These are phyloP conservation scores for Tauraco erythrolophus DNA, from an alignment of 2,113 vertebrate species.

Conservation along the genomic window DNA sequence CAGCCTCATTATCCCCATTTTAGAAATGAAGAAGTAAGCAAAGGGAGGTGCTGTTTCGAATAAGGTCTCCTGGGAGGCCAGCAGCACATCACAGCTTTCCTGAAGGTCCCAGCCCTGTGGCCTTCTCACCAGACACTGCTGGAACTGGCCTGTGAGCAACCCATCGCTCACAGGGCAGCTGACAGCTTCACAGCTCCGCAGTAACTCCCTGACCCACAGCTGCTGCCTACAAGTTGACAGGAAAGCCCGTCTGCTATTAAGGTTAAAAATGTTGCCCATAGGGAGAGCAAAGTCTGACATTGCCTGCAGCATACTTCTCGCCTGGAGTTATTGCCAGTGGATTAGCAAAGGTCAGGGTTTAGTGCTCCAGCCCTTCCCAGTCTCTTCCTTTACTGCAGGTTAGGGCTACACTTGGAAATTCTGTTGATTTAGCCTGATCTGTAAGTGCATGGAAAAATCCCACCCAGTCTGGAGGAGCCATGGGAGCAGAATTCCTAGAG, in stretches of 20 bases:
- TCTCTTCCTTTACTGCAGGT: constrained; percentile 44
- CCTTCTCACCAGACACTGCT: background rate
- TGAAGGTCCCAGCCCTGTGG: background rate
- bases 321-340: constrained; percentile 31
- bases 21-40: background rate
- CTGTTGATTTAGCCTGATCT: constrained; percentile 35
- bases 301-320: constrained; percentile 26
- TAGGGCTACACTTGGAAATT: background rate
- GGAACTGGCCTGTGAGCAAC: background rate
- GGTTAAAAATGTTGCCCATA: constrained; percentile 8
- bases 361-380: constrained; percentile 62
- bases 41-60: background rate
- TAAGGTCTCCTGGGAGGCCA: background rate
- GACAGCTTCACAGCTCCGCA: background rate
- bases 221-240: constrained; percentile 15
- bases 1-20: constrained; percentile 21
- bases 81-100: background rate
- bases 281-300: constrained; percentile 38
- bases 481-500: constrained; percentile 42
- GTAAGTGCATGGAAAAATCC: constrained; percentile 28
- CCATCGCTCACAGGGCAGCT: background rate
- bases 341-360: constrained; percentile 63
- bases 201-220: background rate
- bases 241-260: background rate
- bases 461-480: constrained; percentile 32